Percentiles rank a stretch among this genome's conserved stretches.
Conservation (phyloP, 2,113 vertebrate species). For the Zosterops borbonicus region DNA sequence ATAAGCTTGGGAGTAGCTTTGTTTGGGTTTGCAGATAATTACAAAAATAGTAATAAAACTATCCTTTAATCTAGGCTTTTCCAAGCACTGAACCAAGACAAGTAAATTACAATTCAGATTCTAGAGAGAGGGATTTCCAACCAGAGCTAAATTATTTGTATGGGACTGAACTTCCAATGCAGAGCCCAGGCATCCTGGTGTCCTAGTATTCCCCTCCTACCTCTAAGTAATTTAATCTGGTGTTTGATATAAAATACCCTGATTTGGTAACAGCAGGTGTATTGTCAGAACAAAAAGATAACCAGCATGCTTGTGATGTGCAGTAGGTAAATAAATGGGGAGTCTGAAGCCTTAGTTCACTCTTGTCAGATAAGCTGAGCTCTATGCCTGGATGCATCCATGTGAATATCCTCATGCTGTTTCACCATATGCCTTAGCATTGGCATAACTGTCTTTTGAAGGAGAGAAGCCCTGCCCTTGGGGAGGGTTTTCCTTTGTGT, state of each 20-base stretch:
- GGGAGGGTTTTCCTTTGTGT: background rate
- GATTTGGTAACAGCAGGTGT: background rate
- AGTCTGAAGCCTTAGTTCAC: background rate
- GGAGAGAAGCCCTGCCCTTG: background rate
- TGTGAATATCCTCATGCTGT: background rate
- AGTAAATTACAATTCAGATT: background rate
- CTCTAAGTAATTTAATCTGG: background rate
- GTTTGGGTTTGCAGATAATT: background rate
- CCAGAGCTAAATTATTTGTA: background rate
- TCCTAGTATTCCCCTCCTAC: background rate
- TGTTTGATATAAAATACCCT: background rate
- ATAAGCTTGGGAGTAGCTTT: background rate
- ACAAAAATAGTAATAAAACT: background rate
- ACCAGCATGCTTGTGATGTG: background rate
- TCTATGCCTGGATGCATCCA: background rate
- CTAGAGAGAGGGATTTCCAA: background rate
- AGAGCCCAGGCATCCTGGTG: background rate
- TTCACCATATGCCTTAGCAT: conserved; percentile 11
- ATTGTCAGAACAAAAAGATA: background rate
- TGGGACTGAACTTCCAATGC: background rate
- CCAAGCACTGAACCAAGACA: background rate
- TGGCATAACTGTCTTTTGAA: background rate
- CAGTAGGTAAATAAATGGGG: background rate
- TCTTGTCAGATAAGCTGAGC: background rate
- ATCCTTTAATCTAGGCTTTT: background rate